Conservation (phyloP, 64 coral and sea anemone genomes). For the Platygyra sinensis region DNA sequence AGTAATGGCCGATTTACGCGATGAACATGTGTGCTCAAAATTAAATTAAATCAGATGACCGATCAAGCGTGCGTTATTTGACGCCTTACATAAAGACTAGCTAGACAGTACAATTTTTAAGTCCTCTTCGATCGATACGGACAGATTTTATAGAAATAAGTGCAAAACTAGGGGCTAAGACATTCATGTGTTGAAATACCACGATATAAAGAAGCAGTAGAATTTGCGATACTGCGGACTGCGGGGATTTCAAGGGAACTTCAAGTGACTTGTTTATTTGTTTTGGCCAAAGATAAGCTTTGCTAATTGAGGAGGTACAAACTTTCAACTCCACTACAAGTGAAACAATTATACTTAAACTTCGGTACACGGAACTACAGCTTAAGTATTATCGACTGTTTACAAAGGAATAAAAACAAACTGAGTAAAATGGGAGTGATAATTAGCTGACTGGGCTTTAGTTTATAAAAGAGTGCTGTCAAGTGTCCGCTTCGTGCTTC, state of each 20-base stretch:
- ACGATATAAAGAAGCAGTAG: neutral
- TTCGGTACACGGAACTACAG: neutral
- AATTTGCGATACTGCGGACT: neutral
- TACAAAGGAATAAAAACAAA: neutral
- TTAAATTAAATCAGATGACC: too few species aligned
- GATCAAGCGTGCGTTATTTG: neutral
- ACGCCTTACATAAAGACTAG: too few species aligned
- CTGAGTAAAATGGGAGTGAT: too few species aligned
- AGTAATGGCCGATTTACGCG: too few species aligned
- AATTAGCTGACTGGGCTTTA: neutral
- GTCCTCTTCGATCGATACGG: too few species aligned
- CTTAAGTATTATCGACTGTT: neutral
- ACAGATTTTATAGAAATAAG: too few species aligned
- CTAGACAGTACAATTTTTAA: too few species aligned
- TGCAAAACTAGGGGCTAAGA: too few species aligned
- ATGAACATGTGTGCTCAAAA: too few species aligned
- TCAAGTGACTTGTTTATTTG: constrained; percentile 29
- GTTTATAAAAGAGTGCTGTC: neutral
- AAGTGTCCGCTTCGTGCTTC: neutral
- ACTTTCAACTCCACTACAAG: neutral
- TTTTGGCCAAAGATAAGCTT: neutral
- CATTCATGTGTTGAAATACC: neutral
- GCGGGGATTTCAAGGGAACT: neutral
- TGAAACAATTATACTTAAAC: neutral
- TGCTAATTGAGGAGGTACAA: neutral